phyloP scores from a whole-genome alignment of 2,797 vertebrate species.

The Lophotriccus pileatus region DNA sequence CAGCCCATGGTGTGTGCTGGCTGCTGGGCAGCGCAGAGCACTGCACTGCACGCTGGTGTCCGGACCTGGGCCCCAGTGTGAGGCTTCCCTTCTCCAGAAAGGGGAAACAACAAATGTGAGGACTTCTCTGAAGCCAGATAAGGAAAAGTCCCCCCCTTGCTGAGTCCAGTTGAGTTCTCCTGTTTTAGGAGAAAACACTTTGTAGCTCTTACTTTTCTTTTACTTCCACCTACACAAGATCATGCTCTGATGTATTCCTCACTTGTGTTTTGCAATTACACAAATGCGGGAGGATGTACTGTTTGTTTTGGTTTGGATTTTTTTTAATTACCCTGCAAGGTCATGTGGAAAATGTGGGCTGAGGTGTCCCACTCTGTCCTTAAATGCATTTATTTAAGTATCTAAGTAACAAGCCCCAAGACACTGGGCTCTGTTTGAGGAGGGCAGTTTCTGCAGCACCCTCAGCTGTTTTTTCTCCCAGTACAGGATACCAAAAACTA shows the following conservation, averaged over 20 bases:
- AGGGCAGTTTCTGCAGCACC: neutral
- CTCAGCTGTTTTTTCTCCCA: neutral
- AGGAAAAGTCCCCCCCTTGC: neutral
- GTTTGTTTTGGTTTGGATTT: neutral
- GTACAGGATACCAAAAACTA: neutral
- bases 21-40: neutral
- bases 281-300: neutral
- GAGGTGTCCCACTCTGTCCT: neutral
- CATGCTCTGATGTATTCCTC: neutral
- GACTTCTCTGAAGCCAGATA: neutral
- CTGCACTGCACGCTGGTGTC: fast-evolving
- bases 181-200: neutral
- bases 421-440: neutral
- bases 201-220: neutral
- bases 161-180: neutral
- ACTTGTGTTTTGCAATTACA: neutral
- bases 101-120: neutral
- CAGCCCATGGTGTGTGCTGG: neutral
- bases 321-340: neutral
- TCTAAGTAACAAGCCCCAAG: neutral
- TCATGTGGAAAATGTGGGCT: neutral
- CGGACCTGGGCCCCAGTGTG: neutral
- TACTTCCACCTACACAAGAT: neutral
- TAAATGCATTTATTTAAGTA: neutral
- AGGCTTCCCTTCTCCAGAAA: neutral